Conservation (phyloP, 1,140 invertebrate genomes). For the Scaptomyza montana region DNA sequence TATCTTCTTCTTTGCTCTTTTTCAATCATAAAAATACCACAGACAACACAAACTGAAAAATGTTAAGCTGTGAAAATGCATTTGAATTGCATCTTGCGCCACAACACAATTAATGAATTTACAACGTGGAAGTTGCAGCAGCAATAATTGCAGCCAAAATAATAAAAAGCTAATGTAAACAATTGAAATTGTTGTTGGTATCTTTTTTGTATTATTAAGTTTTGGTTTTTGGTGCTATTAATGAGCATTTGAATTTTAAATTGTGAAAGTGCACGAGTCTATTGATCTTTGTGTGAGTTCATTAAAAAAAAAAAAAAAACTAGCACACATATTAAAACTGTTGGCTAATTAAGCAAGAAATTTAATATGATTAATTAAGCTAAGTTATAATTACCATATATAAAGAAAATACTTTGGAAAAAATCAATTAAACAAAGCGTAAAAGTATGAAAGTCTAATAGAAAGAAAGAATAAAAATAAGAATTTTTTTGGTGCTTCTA, state of each 20-base stretch:
- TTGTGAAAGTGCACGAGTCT: slow-evolving; percentile 32
- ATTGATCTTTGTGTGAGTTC: slow-evolving; percentile 22
- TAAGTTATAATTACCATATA: background rate
- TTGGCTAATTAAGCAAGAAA: background rate
- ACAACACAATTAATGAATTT: slow-evolving; percentile 31
- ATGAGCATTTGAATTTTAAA: slow-evolving; percentile 18
- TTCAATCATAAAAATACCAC: slow-evolving; percentile 31
- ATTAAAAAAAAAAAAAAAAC: background rate
- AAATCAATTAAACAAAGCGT: too few relatives aligned
- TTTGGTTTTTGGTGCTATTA: slow-evolving; percentile 12
- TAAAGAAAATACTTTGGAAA: too few relatives aligned
- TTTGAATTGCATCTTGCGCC: slow-evolving; percentile 49
- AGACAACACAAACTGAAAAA: slow-evolving; percentile 32
- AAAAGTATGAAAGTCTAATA: background rate
- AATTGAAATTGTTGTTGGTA: slow-evolving; percentile 19
- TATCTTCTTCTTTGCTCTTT: slow-evolving; percentile 7
- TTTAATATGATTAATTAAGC: background rate
- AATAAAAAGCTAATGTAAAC: slow-evolving; percentile 31
- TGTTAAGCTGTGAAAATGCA: slow-evolving; percentile 57
- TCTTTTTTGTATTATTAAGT: slow-evolving; percentile 14
- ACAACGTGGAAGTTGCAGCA: slow-evolving; percentile 8
- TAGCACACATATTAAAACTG: slow-evolving; percentile 7
- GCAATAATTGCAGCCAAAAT: slow-evolving; percentile 4
- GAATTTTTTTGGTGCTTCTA: background rate
- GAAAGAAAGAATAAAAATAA: too few relatives aligned